Evolutionary conservation across 2,113 vertebrate genomes (phyloP).

Genomic region (Lathamus discolor): DNA sequence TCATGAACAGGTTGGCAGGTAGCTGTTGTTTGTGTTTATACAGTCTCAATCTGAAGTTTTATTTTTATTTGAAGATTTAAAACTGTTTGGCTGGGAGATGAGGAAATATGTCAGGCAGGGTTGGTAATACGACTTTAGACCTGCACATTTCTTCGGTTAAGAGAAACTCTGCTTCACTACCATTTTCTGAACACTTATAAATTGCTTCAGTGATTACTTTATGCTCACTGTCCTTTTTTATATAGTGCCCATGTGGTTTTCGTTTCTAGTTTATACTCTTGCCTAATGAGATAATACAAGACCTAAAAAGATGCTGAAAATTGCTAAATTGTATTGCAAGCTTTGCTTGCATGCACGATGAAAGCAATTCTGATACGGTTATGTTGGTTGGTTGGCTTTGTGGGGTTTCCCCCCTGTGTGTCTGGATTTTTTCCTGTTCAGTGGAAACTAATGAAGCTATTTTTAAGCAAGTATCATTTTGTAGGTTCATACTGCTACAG

Average conservation of each 20-base stretch:
- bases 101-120: not conserved
- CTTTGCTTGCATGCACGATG: fast-evolving
- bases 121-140: not conserved
- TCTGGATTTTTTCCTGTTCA: not conserved
- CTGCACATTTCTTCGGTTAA: not conserved
- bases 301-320: not conserved
- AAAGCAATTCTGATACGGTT: not conserved
- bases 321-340: not conserved
- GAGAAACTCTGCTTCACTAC: not conserved
- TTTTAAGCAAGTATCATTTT: not conserved
- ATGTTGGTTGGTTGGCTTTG: not conserved
- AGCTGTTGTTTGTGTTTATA: not conserved
- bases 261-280: not conserved
- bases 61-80: not conserved
- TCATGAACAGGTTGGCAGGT: not conserved
- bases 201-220: not conserved
- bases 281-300: not conserved
- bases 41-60: not conserved
- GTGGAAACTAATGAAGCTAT: not conserved
- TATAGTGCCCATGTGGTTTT: not conserved
- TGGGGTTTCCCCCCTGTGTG: fast-evolving
- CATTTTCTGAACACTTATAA: not conserved
- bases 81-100: not conserved
- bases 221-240: not conserved
- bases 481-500: not conserved